A percentile compares a stretch with the other conserved stretches of the same genome.
These are phyloP conservation scores for Trypoxylon attenuatum DNA, from an alignment of 2,888 invertebrate species.

Conservation along the genomic window DNA sequence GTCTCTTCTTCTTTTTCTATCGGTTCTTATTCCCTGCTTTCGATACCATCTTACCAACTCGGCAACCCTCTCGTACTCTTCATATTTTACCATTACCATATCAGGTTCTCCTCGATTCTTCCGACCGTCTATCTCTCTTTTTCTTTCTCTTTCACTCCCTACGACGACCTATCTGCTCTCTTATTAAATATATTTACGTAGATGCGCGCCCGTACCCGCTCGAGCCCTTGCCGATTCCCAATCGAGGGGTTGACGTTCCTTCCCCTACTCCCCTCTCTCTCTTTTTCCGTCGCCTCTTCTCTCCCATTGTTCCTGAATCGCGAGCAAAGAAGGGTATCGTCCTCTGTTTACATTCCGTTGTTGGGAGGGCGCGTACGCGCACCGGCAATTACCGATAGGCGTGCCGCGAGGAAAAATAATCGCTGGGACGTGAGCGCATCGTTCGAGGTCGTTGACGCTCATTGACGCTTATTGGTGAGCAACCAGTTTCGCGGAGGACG, in stretches of 20 bases:
- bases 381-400: no score
- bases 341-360: no score
- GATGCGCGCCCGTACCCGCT: constrained; percentile 21
- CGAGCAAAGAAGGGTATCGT: no score
- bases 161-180: constrained; percentile 28
- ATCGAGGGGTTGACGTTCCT: no score
- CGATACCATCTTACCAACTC: constrained; percentile 62
- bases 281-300: no score
- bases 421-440: neutral
- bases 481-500: constrained; percentile 40
- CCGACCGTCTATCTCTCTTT: constrained; percentile 4
- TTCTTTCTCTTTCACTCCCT: neutral
- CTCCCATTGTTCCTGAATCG: no score
- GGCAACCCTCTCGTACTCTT: constrained; percentile 56
- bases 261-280: no score
- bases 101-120: constrained; percentile 58
- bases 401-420: neutral
- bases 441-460: constrained; percentile 21
- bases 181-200: constrained; percentile 54
- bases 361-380: no score
- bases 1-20: constrained; percentile 46
- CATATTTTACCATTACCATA: constrained; percentile 64
- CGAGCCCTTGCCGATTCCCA: no score
- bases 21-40: constrained; percentile 55
- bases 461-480: constrained; percentile 14